Evolutionary conservation across 30 jellyfish, hydroid and myxozoan genomes (phyloP), one percentile per base, ranked within the genome.

Genomic region (Calvadosia cruxmelitensis): DNA sequence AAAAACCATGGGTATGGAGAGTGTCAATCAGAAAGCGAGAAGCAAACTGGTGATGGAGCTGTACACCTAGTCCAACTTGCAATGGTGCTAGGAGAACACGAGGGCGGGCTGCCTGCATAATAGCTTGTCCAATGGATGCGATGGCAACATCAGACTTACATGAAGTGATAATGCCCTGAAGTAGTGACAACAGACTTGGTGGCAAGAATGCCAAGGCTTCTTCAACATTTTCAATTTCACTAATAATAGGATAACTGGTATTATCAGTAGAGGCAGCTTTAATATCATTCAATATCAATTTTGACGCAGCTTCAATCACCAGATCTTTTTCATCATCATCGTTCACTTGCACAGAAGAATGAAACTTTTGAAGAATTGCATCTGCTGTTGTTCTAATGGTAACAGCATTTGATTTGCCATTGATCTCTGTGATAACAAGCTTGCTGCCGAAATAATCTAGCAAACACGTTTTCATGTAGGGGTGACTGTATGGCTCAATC

Each of bases 271-370:
- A 15, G 34, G 64, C 28, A 16, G 64, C 1, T 72, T 72, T 72
- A 20, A 72, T 72, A 27, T 72, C 82, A 29, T 53, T 64, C 48
- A 28, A 62, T 2, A 42, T 74, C 70, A 74, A 25, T 34, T 32
- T 23, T 74, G 85, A 79, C 25, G 85, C 85, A 31, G 81, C 71
- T 63, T 65, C 48, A 13, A 74, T 32, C 23, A 74, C 20, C 2
- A 34, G 28, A 20, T 26, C 20, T 73, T 74, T 33, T 51, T 74
- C 78, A 31, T 62, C 71, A 16, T 0, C 79, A 29, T 79, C 16
- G 34, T 74, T 64, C 13, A 48, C 31, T 25, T 63, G 52, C 30
- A 34, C 27, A 33, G 70, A 69, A 34, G 53, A 34, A 34, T 65
- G 30, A 30, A 63, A 50, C 0, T 74, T 32, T 25, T 74, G 80